Conservation (phyloP, 2,797 vertebrate species). For the Cottoperca gobio region DNA sequence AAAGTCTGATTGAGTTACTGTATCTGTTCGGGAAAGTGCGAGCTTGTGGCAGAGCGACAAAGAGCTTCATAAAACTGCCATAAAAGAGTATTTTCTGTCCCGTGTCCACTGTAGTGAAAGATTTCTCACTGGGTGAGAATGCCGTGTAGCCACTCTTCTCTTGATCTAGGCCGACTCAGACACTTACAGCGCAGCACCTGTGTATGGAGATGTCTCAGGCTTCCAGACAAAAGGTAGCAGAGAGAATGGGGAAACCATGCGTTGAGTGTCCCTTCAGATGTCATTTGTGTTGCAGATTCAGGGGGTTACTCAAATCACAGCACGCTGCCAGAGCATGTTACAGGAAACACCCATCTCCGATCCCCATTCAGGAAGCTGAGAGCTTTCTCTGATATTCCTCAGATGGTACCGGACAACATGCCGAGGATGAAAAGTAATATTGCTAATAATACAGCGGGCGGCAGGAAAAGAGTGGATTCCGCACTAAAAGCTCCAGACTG, state of each 20-base stretch:
- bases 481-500: constrained; percentile 82
- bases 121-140: constrained; percentile 33
- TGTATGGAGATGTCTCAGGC: constrained; percentile 47
- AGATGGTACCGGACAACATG: constrained; percentile 64
- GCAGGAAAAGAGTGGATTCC: constrained; percentile 63
- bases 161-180: constrained; percentile 50
- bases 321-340: constrained; percentile 67
- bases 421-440: constrained; percentile 79
- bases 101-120: constrained; percentile 25
- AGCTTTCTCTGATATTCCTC: constrained; percentile 81
- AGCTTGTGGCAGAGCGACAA: constrained; percentile 41
- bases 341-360: constrained; percentile 63
- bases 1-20: constrained; percentile 49
- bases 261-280: constrained; percentile 65
- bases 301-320: constrained; percentile 73
- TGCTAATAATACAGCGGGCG: constrained; percentile 76
- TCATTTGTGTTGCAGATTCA: constrained; percentile 68
- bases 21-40: constrained; percentile 48
- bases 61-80: constrained; percentile 30
- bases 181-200: constrained; percentile 49
- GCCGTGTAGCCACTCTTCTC: constrained; percentile 23
- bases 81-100: constrained; percentile 14
- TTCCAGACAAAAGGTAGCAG: constrained; percentile 64
- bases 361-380: constrained; percentile 65
- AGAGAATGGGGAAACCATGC: constrained; percentile 44